Evolutionary conservation across 2,113 vertebrate genomes (phyloP), one percentile per base, ranked within the genome.

Genomic region (Ranitomeya variabilis): DNA sequence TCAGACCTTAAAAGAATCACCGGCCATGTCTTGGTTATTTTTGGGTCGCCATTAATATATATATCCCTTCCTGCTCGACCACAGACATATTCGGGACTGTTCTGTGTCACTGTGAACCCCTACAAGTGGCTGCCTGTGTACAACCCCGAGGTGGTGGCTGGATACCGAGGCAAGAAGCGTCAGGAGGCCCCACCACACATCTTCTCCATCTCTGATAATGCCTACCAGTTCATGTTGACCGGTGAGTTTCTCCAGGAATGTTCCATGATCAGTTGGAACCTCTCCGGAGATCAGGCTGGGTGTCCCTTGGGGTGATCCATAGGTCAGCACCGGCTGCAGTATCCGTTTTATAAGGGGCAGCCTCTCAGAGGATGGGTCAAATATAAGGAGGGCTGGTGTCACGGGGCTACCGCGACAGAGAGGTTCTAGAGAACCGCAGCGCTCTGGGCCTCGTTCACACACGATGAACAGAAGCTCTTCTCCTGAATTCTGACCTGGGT

Each of bases 71-170:
- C 55, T 60, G 1, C 19, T 74, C 51, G 31, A 0, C 16, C 7
- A 5, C 90, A 97, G 96, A 97, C 97, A 76, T 97, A 97, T 92
- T 97, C 95, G 0, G 96, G 96, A 57, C 91, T 97, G 9, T 97
- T 97, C 93, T 97, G 96, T 0, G 93, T 96, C 91, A 97, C 96
- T 0, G 95, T 97, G 91, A 97, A 97, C 90, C 95, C 96, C 92
- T 97, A 96, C 92, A 96, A 97, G 93, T 97, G 96, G 96, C 90
- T 96, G 81, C 96, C 96, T 0, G 96, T 96, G 90, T 95, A 96
- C 73, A 94, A 94, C 3, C 74, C 93, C 4, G 93, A 95, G 60
- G 94, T 94, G 37, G 94, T 95, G 7, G 0, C 26, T 0, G 94
- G 91, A 57, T 95, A 95, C 91, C 0, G 94, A 8, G 94, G 94